phyloP scores from a whole-genome alignment of 1,140 invertebrate genomes.

The Propsilocerus akamusi region DNA sequence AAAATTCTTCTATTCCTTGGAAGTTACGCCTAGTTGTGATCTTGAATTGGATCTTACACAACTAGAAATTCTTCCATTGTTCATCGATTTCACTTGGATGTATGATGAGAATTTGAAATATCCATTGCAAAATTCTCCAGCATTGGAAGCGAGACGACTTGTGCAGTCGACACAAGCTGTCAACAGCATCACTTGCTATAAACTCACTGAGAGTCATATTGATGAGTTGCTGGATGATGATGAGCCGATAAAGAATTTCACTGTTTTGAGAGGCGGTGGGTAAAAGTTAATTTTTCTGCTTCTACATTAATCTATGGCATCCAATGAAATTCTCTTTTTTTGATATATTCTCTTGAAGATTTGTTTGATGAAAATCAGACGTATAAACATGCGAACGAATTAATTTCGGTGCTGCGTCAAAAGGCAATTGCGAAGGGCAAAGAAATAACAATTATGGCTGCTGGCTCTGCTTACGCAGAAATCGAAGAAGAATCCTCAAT shows the following conservation, averaged over 20 bases:
- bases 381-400: not conserved
- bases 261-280: not conserved
- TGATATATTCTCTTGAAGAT: too few species aligned
- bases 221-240: not conserved
- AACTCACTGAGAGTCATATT: not conserved
- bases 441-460: not conserved
- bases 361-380: not conserved
- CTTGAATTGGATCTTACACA: not conserved
- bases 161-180: too few species aligned
- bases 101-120: not conserved
- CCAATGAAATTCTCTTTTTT: too few species aligned
- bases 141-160: too few species aligned
- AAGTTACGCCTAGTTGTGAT: not conserved
- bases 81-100: not conserved
- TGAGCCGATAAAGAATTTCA: not conserved
- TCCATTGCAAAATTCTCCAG: not conserved
- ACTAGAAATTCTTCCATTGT: not conserved
- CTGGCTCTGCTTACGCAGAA: not conserved
- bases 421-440: not conserved
- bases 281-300: not conserved
- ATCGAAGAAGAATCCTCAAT: not conserved
- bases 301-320: too few species aligned
- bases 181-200: not conserved
- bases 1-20: not conserved
- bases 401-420: not conserved